phyloP scores from a whole-genome alignment of 2,888 invertebrate species.

The Drosophila affinis region DNA sequence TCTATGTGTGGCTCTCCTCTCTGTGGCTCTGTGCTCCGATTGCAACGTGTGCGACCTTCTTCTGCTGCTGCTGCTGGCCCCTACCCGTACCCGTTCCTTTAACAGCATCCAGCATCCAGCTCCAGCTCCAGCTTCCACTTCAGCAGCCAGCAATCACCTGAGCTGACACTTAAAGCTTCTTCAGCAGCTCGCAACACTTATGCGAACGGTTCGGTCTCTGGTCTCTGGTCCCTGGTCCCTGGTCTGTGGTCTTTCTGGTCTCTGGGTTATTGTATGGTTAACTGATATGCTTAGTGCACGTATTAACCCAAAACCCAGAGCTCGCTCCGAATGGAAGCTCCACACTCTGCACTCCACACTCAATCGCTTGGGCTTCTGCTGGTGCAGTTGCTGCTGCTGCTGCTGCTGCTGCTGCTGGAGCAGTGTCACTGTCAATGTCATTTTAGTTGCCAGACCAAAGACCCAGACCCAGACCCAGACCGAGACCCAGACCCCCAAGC shows the following conservation, averaged over 20 bases:
- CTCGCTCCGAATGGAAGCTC: background rate
- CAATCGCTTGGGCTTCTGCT: conserved; percentile 43
- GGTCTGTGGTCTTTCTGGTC: background rate
- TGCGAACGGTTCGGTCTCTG: conserved; percentile 39
- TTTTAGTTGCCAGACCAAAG: conserved; percentile 63
- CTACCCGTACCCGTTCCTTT: background rate
- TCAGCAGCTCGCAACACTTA: conserved; percentile 80
- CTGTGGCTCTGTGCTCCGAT: background rate
- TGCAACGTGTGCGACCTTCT: conserved; percentile 49
- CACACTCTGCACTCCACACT: conserved; percentile 42
- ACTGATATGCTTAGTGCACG: conserved; percentile 77
- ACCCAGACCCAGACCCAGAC: conserved; percentile 8
- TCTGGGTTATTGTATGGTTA: conserved; percentile 74
- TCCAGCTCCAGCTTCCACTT: conserved; percentile 28
- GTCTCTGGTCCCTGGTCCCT: too few relatives aligned
- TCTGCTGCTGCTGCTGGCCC: background rate
- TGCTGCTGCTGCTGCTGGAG: conserved; percentile 56
- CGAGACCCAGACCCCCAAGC: conserved; percentile 13
- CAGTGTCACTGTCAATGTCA: conserved; percentile 82
- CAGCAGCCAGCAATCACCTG: conserved; percentile 64
- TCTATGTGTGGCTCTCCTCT: background rate
- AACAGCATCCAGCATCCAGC: too few relatives aligned
- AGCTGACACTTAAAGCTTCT: conserved; percentile 82
- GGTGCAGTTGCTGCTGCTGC: conserved; percentile 39
- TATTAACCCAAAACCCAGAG: conserved; percentile 67